These are phyloP conservation scores for Astur gentilis DNA, from an alignment of 2,113 vertebrate species.

Conservation along the genomic window DNA sequence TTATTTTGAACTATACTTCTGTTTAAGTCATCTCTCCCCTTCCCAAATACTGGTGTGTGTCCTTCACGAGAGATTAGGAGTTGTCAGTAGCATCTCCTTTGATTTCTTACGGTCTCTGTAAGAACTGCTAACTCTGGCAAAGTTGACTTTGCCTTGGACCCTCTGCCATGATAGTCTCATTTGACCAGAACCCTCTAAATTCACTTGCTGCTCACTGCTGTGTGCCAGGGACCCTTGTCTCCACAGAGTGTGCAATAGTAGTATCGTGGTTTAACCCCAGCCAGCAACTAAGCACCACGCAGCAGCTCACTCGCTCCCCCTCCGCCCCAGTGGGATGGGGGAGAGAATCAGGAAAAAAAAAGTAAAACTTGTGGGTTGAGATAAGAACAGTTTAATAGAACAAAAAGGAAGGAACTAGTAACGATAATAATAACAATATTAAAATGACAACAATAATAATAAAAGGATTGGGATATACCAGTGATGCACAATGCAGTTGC, in stretches of 20 bases:
- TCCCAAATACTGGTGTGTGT: neutral
- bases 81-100: neutral
- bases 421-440: no score
- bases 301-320: no score
- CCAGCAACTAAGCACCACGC: no score
- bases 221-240: neutral
- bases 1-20: neutral
- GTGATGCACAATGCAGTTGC: no score
- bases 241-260: neutral
- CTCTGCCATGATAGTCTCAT: neutral
- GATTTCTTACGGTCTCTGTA: neutral
- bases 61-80: neutral
- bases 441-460: no score
- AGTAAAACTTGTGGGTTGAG: no score
- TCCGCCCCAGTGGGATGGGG: no score
- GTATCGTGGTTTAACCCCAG: no score
- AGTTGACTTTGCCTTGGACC: neutral
- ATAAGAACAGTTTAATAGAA: no score
- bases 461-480: no score
- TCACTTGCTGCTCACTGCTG: neutral
- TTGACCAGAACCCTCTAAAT: neutral
- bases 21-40: neutral
- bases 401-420: no score
- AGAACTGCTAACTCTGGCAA: neutral
- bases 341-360: no score